These are phyloP conservation scores for Cephonodes hylas DNA, from an alignment of 2,888 invertebrate species.

Conservation along the genomic window DNA sequence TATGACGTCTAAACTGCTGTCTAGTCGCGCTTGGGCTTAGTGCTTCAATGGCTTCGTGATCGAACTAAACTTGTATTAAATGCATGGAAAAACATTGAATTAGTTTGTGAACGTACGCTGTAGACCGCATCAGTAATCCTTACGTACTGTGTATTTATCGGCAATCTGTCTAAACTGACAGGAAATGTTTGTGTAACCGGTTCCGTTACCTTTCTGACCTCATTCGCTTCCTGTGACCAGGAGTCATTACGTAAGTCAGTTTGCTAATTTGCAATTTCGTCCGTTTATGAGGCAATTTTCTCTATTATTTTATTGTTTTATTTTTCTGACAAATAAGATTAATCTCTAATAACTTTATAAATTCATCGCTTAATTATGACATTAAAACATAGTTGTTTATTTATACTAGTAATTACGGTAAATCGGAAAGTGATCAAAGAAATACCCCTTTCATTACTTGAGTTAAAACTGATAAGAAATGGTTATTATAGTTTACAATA, in stretches of 20 bases:
- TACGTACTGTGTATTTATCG: neutral
- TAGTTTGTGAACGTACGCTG: neutral
- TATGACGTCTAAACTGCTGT: neutral
- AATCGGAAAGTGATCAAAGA: neutral
- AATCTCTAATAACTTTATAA: constrained; percentile 14
- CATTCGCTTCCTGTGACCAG: constrained; percentile 35
- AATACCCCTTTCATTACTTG: neutral
- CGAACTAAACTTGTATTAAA: constrained; percentile 24
- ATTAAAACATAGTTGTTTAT: neutral
- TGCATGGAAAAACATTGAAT: constrained; percentile 6
- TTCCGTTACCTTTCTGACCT: constrained; percentile 38
- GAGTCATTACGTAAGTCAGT: constrained; percentile 18
- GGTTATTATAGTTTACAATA: neutral
- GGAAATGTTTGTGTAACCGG: constrained; percentile 23
- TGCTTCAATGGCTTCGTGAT: constrained; percentile 27
- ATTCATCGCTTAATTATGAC: neutral
- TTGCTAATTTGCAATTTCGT: constrained; percentile 30
- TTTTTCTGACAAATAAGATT: constrained; percentile 17
- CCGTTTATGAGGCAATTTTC: constrained; percentile 21
- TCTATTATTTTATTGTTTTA: neutral
- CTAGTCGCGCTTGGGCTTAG: constrained; percentile 30
- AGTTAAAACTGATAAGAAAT: neutral
- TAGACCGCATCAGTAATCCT: neutral
- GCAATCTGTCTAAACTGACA: constrained; percentile 15
- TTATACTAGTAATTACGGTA: neutral